Base-by-base conservation (phyloP, 2,113 vertebrate species). In the Lepus timidus region DNA sequence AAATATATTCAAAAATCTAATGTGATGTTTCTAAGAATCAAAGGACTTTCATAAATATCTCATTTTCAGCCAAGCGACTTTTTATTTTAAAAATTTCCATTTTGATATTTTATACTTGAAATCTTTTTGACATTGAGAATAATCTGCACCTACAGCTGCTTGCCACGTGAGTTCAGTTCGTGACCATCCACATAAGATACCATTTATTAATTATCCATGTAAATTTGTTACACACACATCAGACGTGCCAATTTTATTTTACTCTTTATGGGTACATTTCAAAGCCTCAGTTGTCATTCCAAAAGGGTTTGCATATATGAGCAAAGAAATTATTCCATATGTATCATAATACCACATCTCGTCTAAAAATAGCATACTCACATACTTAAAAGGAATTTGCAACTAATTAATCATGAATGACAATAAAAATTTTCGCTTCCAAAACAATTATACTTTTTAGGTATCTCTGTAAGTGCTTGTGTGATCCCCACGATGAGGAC, bases 141-240 rank as follows among this genome's bases (percentile, higher is more conserved):
- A 39, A 95, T 95, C 51, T 85, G 61, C 67, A 25, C 10, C 3
- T 51, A 85, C 91, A 95, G 93, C 96, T 97, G 94, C 33, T 90
- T 90, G 61, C 86, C 96, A 95, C 6, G 20, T 93, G 31, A 65
- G 31, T 82, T 90, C n/a, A 80, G 88, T 84, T 89, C 67, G 22
- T 84, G 88, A 95, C 83, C 87, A 91, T 96, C 62, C 73, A 92
- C 93, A 92, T 87, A 94, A 96, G 76, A 97, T 96, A 85, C 68
- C 62, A 70, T 65, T 96, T 96, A 96, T 97, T 97, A 97, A 95
- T 97, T 95, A 96, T 96, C 67, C 91, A 55, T 96, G 94, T 94
- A 96, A 95, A 96, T 97, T 96, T 97, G 95, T 94, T 96, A 91
- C 78, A 97, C 82, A 96, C n/a, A 88, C 83, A 92, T 90, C 91